phyloP scores from a whole-genome alignment of 2,888 invertebrate genomes.

The Heliconius sara region DNA sequence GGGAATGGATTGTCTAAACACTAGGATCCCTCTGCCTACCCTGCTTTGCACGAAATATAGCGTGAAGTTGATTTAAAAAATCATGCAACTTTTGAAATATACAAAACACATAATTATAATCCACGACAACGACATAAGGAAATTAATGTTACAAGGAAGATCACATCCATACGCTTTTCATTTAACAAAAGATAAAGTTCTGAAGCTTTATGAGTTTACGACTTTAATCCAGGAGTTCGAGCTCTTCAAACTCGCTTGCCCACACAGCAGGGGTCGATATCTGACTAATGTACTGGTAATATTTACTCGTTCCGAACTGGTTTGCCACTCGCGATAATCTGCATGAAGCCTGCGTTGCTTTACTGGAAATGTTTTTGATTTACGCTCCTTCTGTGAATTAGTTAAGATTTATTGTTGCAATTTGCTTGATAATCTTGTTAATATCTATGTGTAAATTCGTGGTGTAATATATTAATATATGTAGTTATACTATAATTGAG shows the following conservation, averaged over 20 bases:
- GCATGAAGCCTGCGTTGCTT: constrained; percentile 52
- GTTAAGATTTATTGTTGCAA: constrained; percentile 43
- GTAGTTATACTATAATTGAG: not conserved
- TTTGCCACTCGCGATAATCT: constrained; percentile 47
- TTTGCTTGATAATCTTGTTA: constrained; percentile 34
- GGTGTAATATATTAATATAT: not conserved
- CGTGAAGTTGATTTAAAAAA: not conserved
- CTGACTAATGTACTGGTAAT: constrained; percentile 77
- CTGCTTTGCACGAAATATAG: no score
- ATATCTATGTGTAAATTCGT: not conserved
- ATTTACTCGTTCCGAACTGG: constrained; percentile 63
- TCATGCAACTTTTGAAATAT: not conserved
- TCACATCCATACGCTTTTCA: not conserved
- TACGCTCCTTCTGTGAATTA: constrained; percentile 50
- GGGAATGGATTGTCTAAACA: no score
- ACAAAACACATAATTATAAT: not conserved
- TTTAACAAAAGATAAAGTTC: not conserved
- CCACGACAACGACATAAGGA: not conserved
- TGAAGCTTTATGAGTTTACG: not conserved
- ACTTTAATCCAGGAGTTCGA: constrained; percentile 35
- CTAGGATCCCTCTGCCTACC: no score
- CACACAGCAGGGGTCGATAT: constrained; percentile 65
- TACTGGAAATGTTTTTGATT: constrained; percentile 59
- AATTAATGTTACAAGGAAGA: not conserved
- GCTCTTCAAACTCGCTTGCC: constrained; percentile 53